Evolutionary conservation across 2,888 invertebrate species (phyloP).

Genomic region (Flabesymbios commensalis): DNA sequence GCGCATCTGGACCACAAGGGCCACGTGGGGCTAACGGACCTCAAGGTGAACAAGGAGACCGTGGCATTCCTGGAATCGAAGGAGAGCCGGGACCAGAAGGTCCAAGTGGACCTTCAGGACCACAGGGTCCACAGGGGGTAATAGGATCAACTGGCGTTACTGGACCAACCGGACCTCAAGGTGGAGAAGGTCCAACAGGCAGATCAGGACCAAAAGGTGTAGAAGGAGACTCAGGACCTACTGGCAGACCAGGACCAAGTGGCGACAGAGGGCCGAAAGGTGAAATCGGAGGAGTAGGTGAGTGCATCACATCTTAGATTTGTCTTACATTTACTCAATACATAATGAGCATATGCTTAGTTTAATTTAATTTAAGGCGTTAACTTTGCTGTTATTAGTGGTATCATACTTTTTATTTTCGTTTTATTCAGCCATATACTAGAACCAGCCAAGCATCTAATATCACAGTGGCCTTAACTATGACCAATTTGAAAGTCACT

Average conservation of each 20-base stretch:
- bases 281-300: constrained; percentile 4
- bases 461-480: too few species aligned
- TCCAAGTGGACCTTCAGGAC: constrained; percentile 15
- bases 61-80: constrained; percentile 17
- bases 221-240: constrained; percentile 10
- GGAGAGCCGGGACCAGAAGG: constrained; percentile 12
- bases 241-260: constrained; percentile 8
- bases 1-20: constrained; percentile 18
- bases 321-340: too few species aligned
- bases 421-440: too few species aligned
- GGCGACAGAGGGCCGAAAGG: constrained; percentile 9
- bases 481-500: too few species aligned
- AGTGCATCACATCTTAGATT: too few species aligned
- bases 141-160: constrained; percentile 5
- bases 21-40: constrained; percentile 17
- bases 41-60: constrained; percentile 11
- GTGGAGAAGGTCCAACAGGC: constrained; percentile 16
- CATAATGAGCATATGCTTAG: too few species aligned
- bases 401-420: too few species aligned
- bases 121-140: constrained; percentile 7
- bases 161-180: constrained; percentile 9
- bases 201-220: constrained; percentile 11
- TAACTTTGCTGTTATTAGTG: too few species aligned
- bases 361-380: too few species aligned
- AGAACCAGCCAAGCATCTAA: too few species aligned